Evolutionary conservation across 2,888 invertebrate genomes (phyloP).

Genomic region (Watsonalla binaria): DNA sequence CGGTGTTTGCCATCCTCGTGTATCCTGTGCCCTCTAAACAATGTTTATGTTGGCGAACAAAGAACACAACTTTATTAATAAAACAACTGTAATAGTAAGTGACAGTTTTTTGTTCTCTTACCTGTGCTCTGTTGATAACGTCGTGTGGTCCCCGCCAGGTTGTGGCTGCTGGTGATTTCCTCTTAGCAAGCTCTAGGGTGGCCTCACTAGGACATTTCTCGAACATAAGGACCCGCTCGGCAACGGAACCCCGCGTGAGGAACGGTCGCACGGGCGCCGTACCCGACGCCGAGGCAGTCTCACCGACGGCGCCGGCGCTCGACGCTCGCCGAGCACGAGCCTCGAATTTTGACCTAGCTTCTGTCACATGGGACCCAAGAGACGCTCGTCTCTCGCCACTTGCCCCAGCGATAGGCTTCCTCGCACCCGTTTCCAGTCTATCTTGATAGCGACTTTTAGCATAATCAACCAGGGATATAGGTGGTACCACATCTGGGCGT

Average conservation of each 20-base stretch:
- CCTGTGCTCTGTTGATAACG: conserved; percentile 77
- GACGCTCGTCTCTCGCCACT: conserved; percentile 65
- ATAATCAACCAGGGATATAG: conserved; percentile 80
- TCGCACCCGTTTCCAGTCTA: conserved; percentile 71
- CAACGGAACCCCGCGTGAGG: conserved; percentile 92
- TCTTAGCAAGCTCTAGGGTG: conserved; percentile 81
- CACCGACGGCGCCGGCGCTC: conserved; percentile 62
- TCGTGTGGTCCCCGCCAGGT: conserved; percentile 78
- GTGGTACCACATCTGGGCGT: conserved; percentile 71
- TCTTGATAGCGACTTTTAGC: conserved; percentile 82
- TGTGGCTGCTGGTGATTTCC: conserved; percentile 76
- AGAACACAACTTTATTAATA: background rate
- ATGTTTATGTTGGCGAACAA: conserved; percentile 8
- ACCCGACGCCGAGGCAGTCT: conserved; percentile 50
- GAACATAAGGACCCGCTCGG: conserved; percentile 93
- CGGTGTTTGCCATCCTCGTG: conserved; percentile 11
- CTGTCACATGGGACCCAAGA: conserved; percentile 71
- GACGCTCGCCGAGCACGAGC: conserved; percentile 72
- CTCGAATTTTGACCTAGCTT: conserved; percentile 71
- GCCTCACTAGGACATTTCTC: conserved; percentile 92
- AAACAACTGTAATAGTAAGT: background rate
- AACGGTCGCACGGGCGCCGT: conserved; percentile 87
- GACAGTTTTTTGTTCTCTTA: conserved; percentile 20
- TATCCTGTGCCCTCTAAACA: conserved; percentile 9
- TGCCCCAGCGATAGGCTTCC: conserved; percentile 66